Evolutionary conservation across 2,888 invertebrate species (phyloP).

Genomic region (Brachylomia viminalis): DNA sequence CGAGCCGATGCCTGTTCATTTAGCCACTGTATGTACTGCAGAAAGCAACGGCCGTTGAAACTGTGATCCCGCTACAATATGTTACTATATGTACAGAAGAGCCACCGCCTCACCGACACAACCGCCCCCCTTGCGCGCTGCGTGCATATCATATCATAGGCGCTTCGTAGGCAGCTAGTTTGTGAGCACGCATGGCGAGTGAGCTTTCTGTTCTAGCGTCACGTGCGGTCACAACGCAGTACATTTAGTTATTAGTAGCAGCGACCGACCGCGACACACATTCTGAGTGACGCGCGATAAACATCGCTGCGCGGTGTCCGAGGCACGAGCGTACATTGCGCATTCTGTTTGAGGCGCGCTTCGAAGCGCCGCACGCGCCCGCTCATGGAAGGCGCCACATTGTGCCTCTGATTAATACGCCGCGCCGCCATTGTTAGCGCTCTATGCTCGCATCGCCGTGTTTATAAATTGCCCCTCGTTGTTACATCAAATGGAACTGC

Average conservation of each 20-base stretch:
- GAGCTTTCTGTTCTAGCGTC: neutral
- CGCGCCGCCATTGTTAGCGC: slow-evolving; percentile 45
- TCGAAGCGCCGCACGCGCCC: neutral
- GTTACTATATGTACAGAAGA: neutral
- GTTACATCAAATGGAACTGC: slow-evolving; percentile 60
- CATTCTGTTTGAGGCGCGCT: slow-evolving; percentile 21
- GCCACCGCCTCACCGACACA: neutral
- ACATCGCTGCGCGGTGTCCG: neutral
- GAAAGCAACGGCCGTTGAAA: neutral
- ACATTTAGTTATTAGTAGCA: slow-evolving; percentile 7
- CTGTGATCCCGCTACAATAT: neutral
- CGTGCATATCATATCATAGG: neutral
- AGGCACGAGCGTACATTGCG: slow-evolving; percentile 10
- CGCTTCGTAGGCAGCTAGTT: neutral
- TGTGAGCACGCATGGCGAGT: neutral
- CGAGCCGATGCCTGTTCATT: neutral
- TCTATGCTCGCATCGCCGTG: slow-evolving; percentile 35
- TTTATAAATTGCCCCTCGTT: slow-evolving; percentile 61
- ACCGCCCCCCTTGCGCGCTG: neutral
- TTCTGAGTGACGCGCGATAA: slow-evolving; percentile 12
- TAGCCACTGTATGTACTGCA: neutral
- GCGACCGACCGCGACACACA: slow-evolving; percentile 2
- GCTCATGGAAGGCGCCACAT: slow-evolving; percentile 4
- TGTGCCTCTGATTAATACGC: slow-evolving; percentile 45
- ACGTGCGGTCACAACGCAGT: neutral